Evolutionary conservation across 1,140 invertebrate species (phyloP), one percentile per base, ranked within the genome.

Genomic region (Halesus radiatus): DNA sequence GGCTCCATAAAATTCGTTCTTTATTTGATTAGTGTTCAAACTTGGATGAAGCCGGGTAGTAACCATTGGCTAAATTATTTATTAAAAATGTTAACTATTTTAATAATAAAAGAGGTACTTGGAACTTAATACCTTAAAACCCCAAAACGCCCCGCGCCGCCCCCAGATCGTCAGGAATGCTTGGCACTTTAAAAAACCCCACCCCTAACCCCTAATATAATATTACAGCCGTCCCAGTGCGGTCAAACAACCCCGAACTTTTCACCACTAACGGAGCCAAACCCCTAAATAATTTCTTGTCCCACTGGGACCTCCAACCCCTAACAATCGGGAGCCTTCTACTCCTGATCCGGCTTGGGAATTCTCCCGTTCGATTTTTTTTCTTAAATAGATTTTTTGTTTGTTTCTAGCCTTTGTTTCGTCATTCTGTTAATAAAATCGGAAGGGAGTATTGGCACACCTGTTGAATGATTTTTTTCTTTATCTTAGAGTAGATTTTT

Each of bases 161-260:
- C 72, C 26, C 32, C 54, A 75, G 23, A 56, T 75, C 52, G 20
- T 54, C 72, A 32, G 53, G 29, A 75, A 52, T 20, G 26, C 68
- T 72, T 72, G 53, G 45, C 68, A 72, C 68, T 72, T 68, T 52
- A 72, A 72, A 72, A 72, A 72, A 5, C 22, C 22, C 45, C 68
- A 32, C 7, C n/a, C n/a, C n/a, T n/a, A n/a, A 29, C 37, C 37
- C 37, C 10, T 45, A 10, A 45, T 45, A 45, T 45, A 45, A 45
- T 45, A 45, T 45, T 45, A 45, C 37, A 45, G 37, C 50, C 68
- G 45, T 29, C 50, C 68, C 68, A 72, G 5, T 23, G 68, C 45
- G 68, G 68, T 72, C 68, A 72, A 50, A 70, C 16, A 72, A 54
- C 68, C 68, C 68, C 23, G 68, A 72, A 72, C 68, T 53, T 68